These are phyloP conservation scores for Scaptomyza reducta DNA, from an alignment of 2,888 invertebrate genomes.

Conservation along the genomic window DNA sequence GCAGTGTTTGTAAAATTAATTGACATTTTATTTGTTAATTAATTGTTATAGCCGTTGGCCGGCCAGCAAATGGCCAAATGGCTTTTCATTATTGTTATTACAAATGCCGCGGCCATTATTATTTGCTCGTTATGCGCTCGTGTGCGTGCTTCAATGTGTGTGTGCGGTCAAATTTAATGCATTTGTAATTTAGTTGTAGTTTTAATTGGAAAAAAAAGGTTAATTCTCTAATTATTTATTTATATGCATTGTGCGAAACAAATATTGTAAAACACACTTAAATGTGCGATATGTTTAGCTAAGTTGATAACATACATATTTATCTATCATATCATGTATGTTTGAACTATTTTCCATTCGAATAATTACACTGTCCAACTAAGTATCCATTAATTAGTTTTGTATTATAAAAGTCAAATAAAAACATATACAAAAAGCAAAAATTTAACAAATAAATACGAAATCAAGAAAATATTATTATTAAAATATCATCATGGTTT, in stretches of 20 bases:
- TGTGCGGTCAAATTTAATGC: constrained; percentile 67
- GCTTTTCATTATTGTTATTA: constrained; percentile 78
- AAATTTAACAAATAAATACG: too few relatives aligned
- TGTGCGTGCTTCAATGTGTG: not conserved
- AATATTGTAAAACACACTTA: constrained; percentile 2
- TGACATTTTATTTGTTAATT: constrained; percentile 84
- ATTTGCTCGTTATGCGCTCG: constrained; percentile 66
- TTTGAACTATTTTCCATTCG: too few relatives aligned
- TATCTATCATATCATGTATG: too few relatives aligned
- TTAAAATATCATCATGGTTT: not conserved
- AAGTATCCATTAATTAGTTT: too few relatives aligned
- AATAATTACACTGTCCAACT: too few relatives aligned
- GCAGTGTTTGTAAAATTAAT: constrained; percentile 81
- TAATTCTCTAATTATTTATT: constrained; percentile 77
- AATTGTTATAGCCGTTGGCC: constrained; percentile 79
- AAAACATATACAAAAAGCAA: too few relatives aligned
- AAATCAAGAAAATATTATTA: too few relatives aligned
- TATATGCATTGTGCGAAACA: constrained; percentile 29
- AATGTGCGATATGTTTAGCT: too few relatives aligned
- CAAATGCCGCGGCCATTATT: constrained; percentile 75
- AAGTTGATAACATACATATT: not conserved
- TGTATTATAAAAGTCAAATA: too few relatives aligned
- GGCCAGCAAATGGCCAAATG: constrained; percentile 65
- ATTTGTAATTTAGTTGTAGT: constrained; percentile 80
- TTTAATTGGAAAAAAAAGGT: constrained; percentile 74